Evolutionary conservation across 1,140 invertebrate species (phyloP).

Genomic region (Drosophila jambulina): DNA sequence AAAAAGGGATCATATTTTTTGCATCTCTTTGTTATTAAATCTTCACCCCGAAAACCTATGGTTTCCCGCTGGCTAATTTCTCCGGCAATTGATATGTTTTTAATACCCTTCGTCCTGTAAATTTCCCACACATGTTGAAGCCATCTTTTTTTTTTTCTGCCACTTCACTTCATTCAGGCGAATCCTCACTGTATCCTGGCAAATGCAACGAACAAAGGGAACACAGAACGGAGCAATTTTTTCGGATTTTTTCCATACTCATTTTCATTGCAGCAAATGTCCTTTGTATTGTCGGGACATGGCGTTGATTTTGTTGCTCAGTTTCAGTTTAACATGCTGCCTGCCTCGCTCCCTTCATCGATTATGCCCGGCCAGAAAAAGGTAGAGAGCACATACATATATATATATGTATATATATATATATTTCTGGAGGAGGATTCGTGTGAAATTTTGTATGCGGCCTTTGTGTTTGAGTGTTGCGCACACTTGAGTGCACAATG

Average conservation of each 20-base stretch:
- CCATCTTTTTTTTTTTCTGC: constrained; percentile 11
- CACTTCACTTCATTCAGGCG: constrained; percentile 37
- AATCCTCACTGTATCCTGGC: constrained; percentile 38
- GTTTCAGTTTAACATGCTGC: constrained; percentile 42
- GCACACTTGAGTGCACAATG: constrained; percentile 61
- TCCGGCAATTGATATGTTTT: constrained; percentile 39
- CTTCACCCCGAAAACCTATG: constrained; percentile 9
- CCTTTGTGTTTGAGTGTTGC: constrained; percentile 42
- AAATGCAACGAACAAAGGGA: constrained; percentile 18
- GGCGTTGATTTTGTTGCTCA: constrained; percentile 61
- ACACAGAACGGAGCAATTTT: constrained; percentile 17
- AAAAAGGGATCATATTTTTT: constrained; percentile 17
- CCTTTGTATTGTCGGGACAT: constrained; percentile 51
- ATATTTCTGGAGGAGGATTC: constrained; percentile 44
- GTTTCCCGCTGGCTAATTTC: constrained; percentile 40
- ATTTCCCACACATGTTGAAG: constrained; percentile 26
- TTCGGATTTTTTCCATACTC: constrained; percentile 35
- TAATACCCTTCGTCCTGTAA: constrained; percentile 21
- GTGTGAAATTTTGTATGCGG: constrained; percentile 57
- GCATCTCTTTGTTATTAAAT: background rate
- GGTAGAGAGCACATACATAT: constrained; percentile 16
- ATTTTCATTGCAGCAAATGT: constrained; percentile 57
- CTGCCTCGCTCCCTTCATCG: constrained; percentile 32
- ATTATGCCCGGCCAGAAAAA: constrained; percentile 43
- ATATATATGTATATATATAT: constrained; percentile 6